Base-by-base conservation (phyloP, 2,888 invertebrate species). In the Lepidonotus clava region DNA sequence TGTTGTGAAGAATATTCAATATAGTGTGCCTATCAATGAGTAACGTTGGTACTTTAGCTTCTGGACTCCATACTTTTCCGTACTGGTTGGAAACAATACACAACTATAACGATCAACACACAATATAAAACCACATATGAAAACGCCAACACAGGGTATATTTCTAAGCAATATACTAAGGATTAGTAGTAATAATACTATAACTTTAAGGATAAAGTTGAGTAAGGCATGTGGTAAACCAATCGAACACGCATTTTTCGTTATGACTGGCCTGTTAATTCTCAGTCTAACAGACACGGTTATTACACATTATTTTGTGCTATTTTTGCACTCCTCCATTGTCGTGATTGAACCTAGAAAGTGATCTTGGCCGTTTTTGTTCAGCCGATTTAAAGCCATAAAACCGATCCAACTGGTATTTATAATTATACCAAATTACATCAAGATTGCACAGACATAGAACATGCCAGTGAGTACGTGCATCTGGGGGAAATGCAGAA, bases 201-300 rank as follows among this genome's bases (percentile, higher is more conserved):
- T 71, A 71, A n/a, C 6, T n/a, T n/a, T 71, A 71, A 71, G 71
- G 71, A 71, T n/a, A 11, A 34, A 1, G 71, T 14, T 71, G 38
- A 38, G 38, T 38, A 71, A 71, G n/a, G 71, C 38, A 34, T 71
- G 71, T 38, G 71, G 38, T 21, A 71, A 71, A 71, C 71, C 71
- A 71, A 71, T 71, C 71, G 38, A 71, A 18, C 38, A 71, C 71
- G 38, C 71, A 71, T 71, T n/a, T 38, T 71, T 34, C 34, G n/a
- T n/a, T 28, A 66, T 36, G 38, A 71, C 38, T 71, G 71, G 28
- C 61, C 61, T 61, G 61, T 61, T 61, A 61, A 61, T 32, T 61
- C 0, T 24, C 21, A 5, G 11, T 61, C 21, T 5, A n/a, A 11
- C 24, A 61, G 2, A 24, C 61, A 61, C 28, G 2, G 24, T 28